phyloP scores from a whole-genome alignment of 1,140 invertebrate genomes.

The Agraylea sexmaculata region DNA sequence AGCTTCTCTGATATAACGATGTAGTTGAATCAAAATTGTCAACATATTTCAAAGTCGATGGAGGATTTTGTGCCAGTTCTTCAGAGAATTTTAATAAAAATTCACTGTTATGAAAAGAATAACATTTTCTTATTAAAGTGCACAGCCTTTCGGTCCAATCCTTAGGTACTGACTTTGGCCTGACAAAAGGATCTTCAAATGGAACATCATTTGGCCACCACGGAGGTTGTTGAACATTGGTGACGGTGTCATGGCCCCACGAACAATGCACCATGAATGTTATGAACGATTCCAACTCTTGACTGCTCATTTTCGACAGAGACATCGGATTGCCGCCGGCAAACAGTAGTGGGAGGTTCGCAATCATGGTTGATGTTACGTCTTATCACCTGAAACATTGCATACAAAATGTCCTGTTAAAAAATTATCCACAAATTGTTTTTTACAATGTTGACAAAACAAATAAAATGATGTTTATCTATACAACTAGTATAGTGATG shows the following conservation, averaged over 20 bases:
- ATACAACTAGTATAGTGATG: too few relatives aligned
- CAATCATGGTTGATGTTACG: slow-evolving; percentile 46
- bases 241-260: slow-evolving; percentile 47
- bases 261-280: slow-evolving; percentile 65
- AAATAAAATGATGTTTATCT: too few relatives aligned
- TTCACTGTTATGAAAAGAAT: slow-evolving; percentile 57
- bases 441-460: too few relatives aligned
- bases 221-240: slow-evolving; percentile 44
- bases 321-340: slow-evolving; percentile 56
- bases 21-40: slow-evolving; percentile 63
- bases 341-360: slow-evolving; percentile 55
- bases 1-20: slow-evolving; percentile 52
- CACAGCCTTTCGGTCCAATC: slow-evolving; percentile 51
- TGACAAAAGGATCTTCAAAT: slow-evolving; percentile 49
- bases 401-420: too few relatives aligned
- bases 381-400: too few relatives aligned
- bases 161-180: slow-evolving; percentile 37
- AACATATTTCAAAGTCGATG: slow-evolving; percentile 51
- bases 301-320: slow-evolving; percentile 47
- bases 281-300: slow-evolving; percentile 54
- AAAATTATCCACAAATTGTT: too few relatives aligned
- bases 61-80: slow-evolving; percentile 51
- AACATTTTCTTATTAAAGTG: slow-evolving; percentile 55
- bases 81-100: slow-evolving; percentile 59
- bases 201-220: slow-evolving; percentile 58